Base-by-base conservation (phyloP, 2,888 invertebrate species). In the Eupithecia inturbata region DNA sequence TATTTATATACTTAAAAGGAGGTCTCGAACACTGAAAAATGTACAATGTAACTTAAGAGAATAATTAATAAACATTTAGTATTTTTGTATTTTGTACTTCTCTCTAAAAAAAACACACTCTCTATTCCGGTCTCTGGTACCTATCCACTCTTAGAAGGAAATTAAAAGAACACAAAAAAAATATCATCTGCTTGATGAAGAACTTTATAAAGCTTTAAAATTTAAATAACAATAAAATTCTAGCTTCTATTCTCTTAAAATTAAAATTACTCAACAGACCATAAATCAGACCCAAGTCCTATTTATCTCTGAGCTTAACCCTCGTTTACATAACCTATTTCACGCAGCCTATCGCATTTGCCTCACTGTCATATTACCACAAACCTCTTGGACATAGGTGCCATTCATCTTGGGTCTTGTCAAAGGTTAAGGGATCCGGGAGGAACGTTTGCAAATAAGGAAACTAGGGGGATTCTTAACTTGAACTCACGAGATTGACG, bases 311-410 rank as follows among this genome's bases (percentile, higher is more conserved):
- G 57, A 26, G 26, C 57, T 57, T 57, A 26, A 57, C 26, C 45
- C 57, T 57, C 26, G 26, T 57, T 57, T 57, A 26, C 57, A 57
- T 57, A 57, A 57, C 57, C 12, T 57, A 57, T 57, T 57, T 57
- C 57, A 57, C 57, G 57, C 57, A 57, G 57, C 57, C 57, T 57
- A 26, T 57, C 57, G 57, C 57, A 12, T 57, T 26, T 26, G 26
- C 57, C 12, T 57, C 57, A 26, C 57, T 57, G 57, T 57, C 57
- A 57, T 26, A 26, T 57, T 57, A 57, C 57, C 57, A 26, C 57
- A 14, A 26, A 57, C 57, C 57, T 26, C 53, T 26, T 22, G 26
- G 26, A 57, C 57, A 57, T 57, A 57, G 57, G 14, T 26, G 22
- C 57, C 26, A 26, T 26, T 57, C 12, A 22, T 57, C 57, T 57